Percentiles rank a stretch among this genome's conserved stretches.
phyloP scores from a whole-genome alignment of 1,140 invertebrate species.

The Geopemphigus sp. region DNA sequence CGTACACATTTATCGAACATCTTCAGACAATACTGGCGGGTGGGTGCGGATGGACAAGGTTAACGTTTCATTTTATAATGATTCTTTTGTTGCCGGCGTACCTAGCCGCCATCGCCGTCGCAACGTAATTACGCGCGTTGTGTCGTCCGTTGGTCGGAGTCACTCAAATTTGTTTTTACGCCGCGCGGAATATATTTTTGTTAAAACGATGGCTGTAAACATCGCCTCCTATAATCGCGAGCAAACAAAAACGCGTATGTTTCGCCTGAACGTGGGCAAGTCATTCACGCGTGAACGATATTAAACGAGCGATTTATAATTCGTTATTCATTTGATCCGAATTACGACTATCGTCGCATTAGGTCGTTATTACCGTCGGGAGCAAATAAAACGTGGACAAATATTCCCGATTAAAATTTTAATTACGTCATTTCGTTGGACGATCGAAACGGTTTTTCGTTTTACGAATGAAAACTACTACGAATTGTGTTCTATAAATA shows the following conservation, averaged over 20 bases:
- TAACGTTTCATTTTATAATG: constrained; percentile 1
- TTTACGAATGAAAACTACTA: too few species aligned
- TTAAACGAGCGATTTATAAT: background rate
- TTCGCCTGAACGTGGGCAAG: background rate
- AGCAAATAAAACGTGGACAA: too few species aligned
- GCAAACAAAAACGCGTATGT: constrained; percentile 1
- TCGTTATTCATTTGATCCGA: constrained; percentile 10
- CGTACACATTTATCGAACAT: constrained; percentile 9
- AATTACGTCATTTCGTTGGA: too few species aligned
- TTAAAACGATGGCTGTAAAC: background rate
- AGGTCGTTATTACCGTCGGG: too few species aligned
- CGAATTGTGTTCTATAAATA: too few species aligned
- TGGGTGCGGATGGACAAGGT: background rate
- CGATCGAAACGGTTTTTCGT: too few species aligned
- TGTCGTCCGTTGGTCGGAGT: background rate
- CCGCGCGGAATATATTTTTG: background rate
- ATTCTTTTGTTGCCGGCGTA: background rate
- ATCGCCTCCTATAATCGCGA: background rate
- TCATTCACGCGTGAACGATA: background rate
- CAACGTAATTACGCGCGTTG: background rate
- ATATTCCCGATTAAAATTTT: too few species aligned
- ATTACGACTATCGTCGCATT: background rate
- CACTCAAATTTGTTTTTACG: background rate
- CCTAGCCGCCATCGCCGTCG: background rate
- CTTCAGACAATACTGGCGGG: constrained; percentile 19